Conservation (phyloP, 2,888 invertebrate species). For the Cacoxenus indagator region DNA sequence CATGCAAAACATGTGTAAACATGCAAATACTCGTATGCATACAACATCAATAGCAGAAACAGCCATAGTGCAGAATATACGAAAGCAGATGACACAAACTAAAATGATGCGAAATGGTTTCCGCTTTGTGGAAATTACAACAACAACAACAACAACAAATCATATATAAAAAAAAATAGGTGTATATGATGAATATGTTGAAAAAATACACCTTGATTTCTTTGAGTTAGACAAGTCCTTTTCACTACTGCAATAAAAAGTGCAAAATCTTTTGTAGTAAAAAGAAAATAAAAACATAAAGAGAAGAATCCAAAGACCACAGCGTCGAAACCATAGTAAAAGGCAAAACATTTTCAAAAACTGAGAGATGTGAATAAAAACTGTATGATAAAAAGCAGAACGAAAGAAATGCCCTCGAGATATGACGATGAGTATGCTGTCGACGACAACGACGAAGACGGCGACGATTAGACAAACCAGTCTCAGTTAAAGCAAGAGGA, state of each 20-base stretch:
- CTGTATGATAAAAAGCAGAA: background rate
- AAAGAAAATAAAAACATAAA: background rate
- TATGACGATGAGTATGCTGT: no score
- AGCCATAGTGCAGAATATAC: no score
- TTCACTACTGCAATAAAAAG: background rate
- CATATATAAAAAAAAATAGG: background rate
- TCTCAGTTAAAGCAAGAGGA: background rate
- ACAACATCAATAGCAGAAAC: background rate
- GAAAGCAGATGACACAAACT: background rate
- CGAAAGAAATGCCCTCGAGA: background rate
- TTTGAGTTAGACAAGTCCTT: background rate
- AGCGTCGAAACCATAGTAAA: background rate
- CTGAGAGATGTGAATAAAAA: background rate
- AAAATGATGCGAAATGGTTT: conserved; percentile 4
- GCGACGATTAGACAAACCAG: background rate
- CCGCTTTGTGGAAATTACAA: background rate
- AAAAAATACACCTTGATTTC: background rate
- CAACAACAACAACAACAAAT: background rate
- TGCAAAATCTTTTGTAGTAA: background rate
- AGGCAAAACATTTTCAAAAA: background rate
- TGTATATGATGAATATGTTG: background rate
- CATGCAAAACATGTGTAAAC: conserved; percentile 11
- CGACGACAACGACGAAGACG: no score
- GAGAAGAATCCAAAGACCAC: background rate
- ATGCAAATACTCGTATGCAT: background rate